Base-by-base conservation (phyloP, 2,888 invertebrate species). In the Erebia ligea region DNA sequence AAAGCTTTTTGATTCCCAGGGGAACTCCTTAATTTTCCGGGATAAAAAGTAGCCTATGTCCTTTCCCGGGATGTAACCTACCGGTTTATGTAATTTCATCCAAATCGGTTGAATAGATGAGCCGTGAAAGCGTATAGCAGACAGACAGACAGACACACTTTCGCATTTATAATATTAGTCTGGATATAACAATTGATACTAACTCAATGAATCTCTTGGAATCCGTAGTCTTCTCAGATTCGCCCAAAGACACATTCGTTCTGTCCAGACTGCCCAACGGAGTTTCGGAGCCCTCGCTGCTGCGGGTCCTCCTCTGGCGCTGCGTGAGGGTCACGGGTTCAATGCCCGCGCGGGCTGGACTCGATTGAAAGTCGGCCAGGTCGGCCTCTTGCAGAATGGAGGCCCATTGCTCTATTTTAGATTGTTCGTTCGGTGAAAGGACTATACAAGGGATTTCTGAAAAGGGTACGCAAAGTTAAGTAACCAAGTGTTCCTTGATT, bases 171-270 rank as follows among this genome's bases (percentile, higher is more conserved):
- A 25, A 25, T 0, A 25, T 25, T 42, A 4, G 48, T 8, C 19
- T 2, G 10, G 2, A 54, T 2, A 58, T 64, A n/a, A n/a, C n/a
- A 6, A 61, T 48, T 19, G 8, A n/a, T 19, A 58, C 11, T 62
- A 42, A 78, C 81, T 74, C 72, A 91, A 62, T 84, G 73, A 88
- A 86, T 68, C 79, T 84, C 70, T 76, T 84, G 0, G 89, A 87
- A 54, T 91, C 91, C 0, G 91, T 90, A 0, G 88, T 88, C 5
- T 77, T 78, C 5, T 85, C 88, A 0, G 91, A 89, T 48, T 89
- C 90, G 0, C 92, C 92, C 1, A 92, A 82, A 4, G 92, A 92
- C 52, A 92, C 92, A 71, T 86, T 88, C 0, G 92, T 92, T 19
- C 92, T 81, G 69, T 92, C 92, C 19, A 91, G 74, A 71, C 92